These are phyloP conservation scores for Lutraria rhynchaena DNA, from an alignment of 1,140 invertebrate genomes.

Conservation along the genomic window DNA sequence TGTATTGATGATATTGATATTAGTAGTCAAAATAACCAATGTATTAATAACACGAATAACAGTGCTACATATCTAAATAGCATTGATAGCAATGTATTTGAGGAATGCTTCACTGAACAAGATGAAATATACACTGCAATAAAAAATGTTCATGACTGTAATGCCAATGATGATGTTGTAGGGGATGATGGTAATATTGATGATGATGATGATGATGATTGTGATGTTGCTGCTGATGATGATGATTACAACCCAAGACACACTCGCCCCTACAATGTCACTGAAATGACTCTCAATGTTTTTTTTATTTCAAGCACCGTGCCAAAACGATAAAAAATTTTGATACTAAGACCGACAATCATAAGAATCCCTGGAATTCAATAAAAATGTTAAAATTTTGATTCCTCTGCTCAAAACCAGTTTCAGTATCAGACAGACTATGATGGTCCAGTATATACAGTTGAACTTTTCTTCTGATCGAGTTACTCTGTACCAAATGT, in stretches of 20 bases:
- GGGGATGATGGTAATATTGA: background rate
- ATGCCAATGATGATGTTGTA: background rate
- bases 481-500: background rate
- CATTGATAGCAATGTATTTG: background rate
- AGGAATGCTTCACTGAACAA: background rate
- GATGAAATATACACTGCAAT: background rate
- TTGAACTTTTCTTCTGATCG: background rate
- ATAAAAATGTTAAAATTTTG: background rate
- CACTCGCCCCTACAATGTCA: background rate
- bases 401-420: background rate
- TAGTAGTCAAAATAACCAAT: background rate
- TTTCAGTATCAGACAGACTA: slow-evolving; percentile 13
- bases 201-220: no score
- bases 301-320: background rate
- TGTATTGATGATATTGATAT: background rate
- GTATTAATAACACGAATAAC: background rate
- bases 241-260: background rate
- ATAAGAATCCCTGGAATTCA: background rate
- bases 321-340: slow-evolving; percentile 10
- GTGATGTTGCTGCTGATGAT: slow-evolving; percentile 6
- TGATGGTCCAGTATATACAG: background rate
- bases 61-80: background rate
- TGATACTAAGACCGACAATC: background rate
- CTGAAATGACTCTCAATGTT: background rate
- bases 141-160: background rate